Evolutionary conservation across 2,797 vertebrate species (phyloP).

Genomic region (Acrossocheilus fasciatus): DNA sequence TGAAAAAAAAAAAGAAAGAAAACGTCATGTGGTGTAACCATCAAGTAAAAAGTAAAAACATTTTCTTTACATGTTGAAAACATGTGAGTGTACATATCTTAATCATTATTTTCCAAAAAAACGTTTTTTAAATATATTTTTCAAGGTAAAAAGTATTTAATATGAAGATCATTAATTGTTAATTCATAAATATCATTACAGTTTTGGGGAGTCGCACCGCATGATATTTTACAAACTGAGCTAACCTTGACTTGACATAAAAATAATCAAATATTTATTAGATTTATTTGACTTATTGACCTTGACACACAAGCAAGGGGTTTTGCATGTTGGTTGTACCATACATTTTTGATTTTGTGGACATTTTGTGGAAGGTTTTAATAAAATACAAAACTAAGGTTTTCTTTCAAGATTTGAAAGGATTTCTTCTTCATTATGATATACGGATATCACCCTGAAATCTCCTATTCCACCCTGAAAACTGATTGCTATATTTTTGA

Average conservation of each 20-base stretch:
- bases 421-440: neutral
- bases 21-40: neutral
- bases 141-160: neutral
- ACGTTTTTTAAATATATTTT: neutral
- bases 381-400: neutral
- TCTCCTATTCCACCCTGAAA: no score
- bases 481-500: neutral
- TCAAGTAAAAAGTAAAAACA: neutral
- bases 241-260: neutral
- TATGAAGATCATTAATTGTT: neutral
- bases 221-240: neutral
- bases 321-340: neutral
- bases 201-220: neutral
- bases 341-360: neutral
- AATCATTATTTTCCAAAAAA: neutral
- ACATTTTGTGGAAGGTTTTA: neutral
- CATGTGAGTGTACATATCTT: neutral
- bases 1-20: neutral
- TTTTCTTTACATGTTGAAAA: neutral
- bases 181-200: neutral
- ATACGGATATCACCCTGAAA: neutral
- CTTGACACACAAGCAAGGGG: neutral
- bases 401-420: neutral
- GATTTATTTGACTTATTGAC: neutral
- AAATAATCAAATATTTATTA: neutral